These are phyloP conservation scores for Reticulitermes speratus DNA, from an alignment of 1,140 invertebrate genomes.

Conservation along the genomic window DNA sequence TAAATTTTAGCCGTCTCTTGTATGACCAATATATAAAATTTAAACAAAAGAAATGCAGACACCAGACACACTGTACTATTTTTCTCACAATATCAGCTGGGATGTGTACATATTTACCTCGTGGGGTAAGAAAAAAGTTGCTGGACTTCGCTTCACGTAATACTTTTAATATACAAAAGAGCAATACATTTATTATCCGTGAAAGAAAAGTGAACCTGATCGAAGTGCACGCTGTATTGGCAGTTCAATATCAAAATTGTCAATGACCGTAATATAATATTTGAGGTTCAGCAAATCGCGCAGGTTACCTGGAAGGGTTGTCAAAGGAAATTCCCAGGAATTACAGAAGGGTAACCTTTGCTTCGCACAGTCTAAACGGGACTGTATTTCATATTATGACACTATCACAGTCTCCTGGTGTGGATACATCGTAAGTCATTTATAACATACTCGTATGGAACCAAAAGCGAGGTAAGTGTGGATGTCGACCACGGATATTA, in stretches of 20 bases:
- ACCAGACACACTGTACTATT: conserved; percentile 24
- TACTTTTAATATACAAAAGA: background rate
- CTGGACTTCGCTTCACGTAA: background rate
- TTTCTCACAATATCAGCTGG: conserved; percentile 32
- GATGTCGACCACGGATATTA: no score
- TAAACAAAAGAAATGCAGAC: background rate
- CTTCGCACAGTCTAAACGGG: no score
- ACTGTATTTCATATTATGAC: no score
- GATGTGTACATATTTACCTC: conserved; percentile 1
- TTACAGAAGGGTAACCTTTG: background rate
- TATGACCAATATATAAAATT: background rate
- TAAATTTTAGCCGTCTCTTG: no score
- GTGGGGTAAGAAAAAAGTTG: background rate
- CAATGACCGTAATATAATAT: background rate
- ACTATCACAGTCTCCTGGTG: no score
- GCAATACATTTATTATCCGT: background rate
- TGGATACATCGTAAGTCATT: no score
- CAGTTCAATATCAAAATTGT: background rate
- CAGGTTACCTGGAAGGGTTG: background rate
- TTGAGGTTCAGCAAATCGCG: background rate
- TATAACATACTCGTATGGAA: no score
- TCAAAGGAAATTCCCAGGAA: background rate
- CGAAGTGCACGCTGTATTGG: background rate
- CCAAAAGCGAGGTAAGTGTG: no score
- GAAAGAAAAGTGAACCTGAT: background rate